phyloP scores from a whole-genome alignment of 2,888 invertebrate genomes.

The Dromius quadrimaculatus region DNA sequence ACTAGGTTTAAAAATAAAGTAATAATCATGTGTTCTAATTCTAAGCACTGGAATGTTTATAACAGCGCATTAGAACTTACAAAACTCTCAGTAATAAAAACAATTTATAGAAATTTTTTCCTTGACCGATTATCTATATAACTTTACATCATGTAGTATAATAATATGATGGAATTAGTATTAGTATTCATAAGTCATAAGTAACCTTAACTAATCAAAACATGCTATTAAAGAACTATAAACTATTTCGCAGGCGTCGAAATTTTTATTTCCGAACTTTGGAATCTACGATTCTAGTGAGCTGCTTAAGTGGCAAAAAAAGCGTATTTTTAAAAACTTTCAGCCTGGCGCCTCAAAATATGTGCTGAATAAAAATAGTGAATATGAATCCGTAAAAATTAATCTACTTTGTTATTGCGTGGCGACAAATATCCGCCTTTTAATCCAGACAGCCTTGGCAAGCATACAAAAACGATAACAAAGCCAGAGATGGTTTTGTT shows the following conservation, averaged over 20 bases:
- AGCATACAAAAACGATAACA: conserved; percentile 27
- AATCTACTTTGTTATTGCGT: conserved; percentile 29
- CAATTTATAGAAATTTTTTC: conserved; percentile 25
- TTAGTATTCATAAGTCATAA: neutral
- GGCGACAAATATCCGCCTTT: conserved; percentile 32
- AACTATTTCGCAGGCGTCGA: conserved; percentile 31
- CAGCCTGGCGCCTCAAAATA: conserved; percentile 22
- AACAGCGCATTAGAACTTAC: conserved; percentile 24
- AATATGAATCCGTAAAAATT: conserved; percentile 41
- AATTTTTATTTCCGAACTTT: conserved; percentile 16
- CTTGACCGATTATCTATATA: conserved; percentile 29
- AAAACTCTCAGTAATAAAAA: conserved; percentile 18
- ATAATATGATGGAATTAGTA: conserved; percentile 3
- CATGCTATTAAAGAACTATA: conserved; percentile 32
- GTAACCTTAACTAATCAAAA: conserved; percentile 5
- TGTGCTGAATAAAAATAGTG: conserved; percentile 40
- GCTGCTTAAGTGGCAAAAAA: conserved; percentile 33
- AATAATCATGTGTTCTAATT: conserved; percentile 34
- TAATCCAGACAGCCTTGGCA: conserved; percentile 35
- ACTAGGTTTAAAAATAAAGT: too few relatives aligned
- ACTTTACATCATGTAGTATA: conserved; percentile 6
- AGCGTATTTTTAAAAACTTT: conserved; percentile 23
- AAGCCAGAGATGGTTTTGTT: conserved; percentile 2
- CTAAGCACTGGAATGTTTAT: conserved; percentile 7
- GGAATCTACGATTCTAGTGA: conserved; percentile 37